phyloP scores from a whole-genome alignment of 2,888 invertebrate genomes.

The Nebria salina region DNA sequence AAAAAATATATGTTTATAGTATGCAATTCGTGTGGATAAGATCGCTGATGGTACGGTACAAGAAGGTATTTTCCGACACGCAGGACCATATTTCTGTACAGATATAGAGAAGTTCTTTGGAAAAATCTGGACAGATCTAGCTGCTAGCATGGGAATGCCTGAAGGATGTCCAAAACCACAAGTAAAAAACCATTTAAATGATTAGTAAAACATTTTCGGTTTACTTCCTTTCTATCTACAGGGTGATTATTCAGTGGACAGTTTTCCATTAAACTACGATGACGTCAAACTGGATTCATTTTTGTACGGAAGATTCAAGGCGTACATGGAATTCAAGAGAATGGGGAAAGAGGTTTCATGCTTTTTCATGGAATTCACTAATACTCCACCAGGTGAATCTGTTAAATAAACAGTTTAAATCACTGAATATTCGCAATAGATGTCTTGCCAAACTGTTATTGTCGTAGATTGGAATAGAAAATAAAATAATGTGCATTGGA shows the following conservation, averaged over 20 bases:
- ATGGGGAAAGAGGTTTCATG: background rate
- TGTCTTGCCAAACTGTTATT: too few relatives aligned
- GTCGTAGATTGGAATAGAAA: background rate
- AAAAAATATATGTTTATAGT: conserved; percentile 2
- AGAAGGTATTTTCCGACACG: conserved; percentile 23
- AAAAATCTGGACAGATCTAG: conserved; percentile 9
- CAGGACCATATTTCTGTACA: conserved; percentile 12
- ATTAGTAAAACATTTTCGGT: background rate
- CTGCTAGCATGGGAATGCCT: background rate
- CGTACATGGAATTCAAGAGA: background rate
- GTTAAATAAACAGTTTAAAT: background rate
- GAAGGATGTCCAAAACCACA: conserved; percentile 18
- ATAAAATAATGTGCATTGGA: background rate
- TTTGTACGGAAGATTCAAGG: conserved; percentile 24
- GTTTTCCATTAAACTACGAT: conserved; percentile 3
- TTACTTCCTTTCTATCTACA: background rate
- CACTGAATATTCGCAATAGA: background rate
- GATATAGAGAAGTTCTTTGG: conserved; percentile 22
- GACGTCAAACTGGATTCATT: conserved; percentile 19
- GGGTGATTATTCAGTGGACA: conserved; percentile 7
- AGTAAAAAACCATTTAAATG: background rate
- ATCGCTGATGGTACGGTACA: conserved; percentile 12
- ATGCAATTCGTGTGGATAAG: conserved; percentile 12
- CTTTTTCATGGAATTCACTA: conserved; percentile 23
- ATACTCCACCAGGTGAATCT: conserved; percentile 5